A percentile compares a stretch with the other conserved stretches of the same genome.
phyloP scores from a whole-genome alignment of 2,113 vertebrate genomes.

The Cichladusa arquata region DNA sequence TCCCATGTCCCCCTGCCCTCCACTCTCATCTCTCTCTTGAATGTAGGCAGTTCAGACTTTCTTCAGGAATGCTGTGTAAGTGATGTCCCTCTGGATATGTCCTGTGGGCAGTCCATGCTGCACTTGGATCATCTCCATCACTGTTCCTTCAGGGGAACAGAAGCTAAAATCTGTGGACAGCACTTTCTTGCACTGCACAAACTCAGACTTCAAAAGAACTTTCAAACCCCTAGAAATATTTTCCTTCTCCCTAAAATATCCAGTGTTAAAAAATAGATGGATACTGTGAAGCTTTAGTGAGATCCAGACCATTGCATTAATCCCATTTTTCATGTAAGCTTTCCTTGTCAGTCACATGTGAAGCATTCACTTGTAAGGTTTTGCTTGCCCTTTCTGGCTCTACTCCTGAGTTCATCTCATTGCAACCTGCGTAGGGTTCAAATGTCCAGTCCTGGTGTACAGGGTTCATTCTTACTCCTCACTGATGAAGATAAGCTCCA shows the following conservation, averaged over 20 bases:
- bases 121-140: not conserved
- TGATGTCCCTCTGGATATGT: not conserved
- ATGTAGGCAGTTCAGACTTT: not conserved
- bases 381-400: conserved; percentile 40
- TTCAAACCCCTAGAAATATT: not conserved
- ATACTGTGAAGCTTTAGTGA: not conserved
- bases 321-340: not conserved
- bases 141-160: not conserved
- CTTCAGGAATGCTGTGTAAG: not conserved
- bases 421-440: conserved; percentile 58
- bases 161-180: not conserved
- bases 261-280: not conserved
- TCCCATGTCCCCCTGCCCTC: fast-evolving
- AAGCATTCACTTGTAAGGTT: not conserved
- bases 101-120: not conserved
- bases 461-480: conserved; percentile 77
- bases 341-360: not conserved
- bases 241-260: not conserved
- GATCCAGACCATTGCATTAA: not conserved
- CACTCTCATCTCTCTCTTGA: not conserved
- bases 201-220: not conserved
- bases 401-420: conserved; percentile 35
- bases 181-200: not conserved
- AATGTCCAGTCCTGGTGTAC: conserved; percentile 60
- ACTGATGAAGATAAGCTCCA: conserved; percentile 81